Evolutionary conservation across 2,797 vertebrate species (phyloP), one percentile per base, ranked within the genome.

Genomic region (Hydrophis major): DNA sequence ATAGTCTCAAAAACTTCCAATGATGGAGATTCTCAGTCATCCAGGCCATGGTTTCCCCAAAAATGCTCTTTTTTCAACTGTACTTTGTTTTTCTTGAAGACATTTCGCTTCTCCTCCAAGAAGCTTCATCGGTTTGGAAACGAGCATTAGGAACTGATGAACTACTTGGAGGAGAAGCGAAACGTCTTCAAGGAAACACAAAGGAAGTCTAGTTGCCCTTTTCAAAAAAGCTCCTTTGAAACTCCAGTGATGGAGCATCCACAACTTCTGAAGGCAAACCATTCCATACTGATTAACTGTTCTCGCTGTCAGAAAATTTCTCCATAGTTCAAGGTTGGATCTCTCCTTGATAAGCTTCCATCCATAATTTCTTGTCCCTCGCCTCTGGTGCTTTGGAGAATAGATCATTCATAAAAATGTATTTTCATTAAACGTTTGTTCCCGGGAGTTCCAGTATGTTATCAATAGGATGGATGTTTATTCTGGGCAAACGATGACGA

Each of bases 401-500:
- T 32, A 32, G 14, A 7, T 37, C 59, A 16, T 47, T 6, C 63
- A 6, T 63, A 37, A 94, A 94, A 60, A 92, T 93, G 90, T 89
- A 92, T 16, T 93, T 42, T 63, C 87, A 92, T 61, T 89, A 32
- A 95, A 94, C 86, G 83, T 20, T 63, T 89, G 60, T 91, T 57
- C 94, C 88, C 94, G 89, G 92, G 88, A n/a, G 74, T 20, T 61
- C 28, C 74, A 56, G 92, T 92, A 93, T 95, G 94, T 87, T n/a
- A 91, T 27, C 50, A 93, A 94, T 90, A 94, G 86, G 22, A 28
- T 55, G 91, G 90, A 66, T 59, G 66, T 93, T 95, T 96, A 78
- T 94, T 96, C 95, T 96, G 94, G 89, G 92, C 57, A 91, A 37
- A 47, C 90, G 94, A 93, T 14, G 22, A 50, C 50, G 90, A 91